Evolutionary conservation across 2,888 invertebrate genomes (phyloP).

Genomic region (Oligia strigilis): DNA sequence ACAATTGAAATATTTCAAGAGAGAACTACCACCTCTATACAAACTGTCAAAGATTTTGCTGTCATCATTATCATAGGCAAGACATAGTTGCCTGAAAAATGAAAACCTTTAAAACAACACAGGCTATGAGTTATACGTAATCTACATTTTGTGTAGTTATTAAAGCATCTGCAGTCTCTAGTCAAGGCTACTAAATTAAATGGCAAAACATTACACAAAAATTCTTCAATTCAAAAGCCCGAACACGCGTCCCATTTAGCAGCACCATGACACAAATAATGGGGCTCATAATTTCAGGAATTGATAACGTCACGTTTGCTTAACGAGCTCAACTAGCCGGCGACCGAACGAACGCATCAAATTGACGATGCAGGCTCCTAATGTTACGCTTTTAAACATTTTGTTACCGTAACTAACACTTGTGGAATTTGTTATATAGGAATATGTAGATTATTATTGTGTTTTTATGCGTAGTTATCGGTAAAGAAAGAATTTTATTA

Average conservation of each 20-base stretch:
- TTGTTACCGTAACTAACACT: conserved; percentile 64
- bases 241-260: conserved; percentile 73
- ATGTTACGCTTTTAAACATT: conserved; percentile 80
- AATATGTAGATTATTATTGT: background rate
- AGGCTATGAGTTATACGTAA: background rate
- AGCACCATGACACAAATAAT: conserved; percentile 84
- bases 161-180: background rate
- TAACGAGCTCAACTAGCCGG: conserved; percentile 89
- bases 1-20: no score
- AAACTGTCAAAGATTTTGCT: no score
- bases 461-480: background rate
- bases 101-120: background rate
- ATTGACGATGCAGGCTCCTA: conserved; percentile 79
- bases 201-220: conserved; percentile 23
- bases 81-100: background rate
- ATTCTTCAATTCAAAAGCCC: conserved; percentile 45
- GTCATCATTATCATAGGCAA: background rate
- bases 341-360: conserved; percentile 82
- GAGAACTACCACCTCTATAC: no score
- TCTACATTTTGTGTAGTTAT: background rate
- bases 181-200: conserved; percentile 5
- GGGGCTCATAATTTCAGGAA: conserved; percentile 85
- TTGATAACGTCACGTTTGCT: conserved; percentile 82
- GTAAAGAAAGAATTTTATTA: background rate
- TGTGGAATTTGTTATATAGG: conserved; percentile 19